phyloP scores from a whole-genome alignment of 2,888 invertebrate species.

The Carabus problematicus region DNA sequence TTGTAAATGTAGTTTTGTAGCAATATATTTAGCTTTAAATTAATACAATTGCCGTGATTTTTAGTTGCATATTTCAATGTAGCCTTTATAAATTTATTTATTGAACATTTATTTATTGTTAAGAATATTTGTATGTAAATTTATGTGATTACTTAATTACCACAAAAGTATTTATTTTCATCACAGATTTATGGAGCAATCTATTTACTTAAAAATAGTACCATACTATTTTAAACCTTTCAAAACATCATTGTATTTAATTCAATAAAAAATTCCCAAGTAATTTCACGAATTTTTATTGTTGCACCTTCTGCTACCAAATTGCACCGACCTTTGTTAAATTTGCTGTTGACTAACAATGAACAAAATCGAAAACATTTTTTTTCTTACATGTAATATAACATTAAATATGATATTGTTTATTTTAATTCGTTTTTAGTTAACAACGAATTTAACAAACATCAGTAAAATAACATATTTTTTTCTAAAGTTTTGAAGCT shows the following conservation, averaged over 20 bases:
- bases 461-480: too few species aligned
- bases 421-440: too few species aligned
- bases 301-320: not conserved
- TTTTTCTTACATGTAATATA: too few species aligned
- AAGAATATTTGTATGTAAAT: constrained; percentile 16
- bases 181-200: constrained; percentile 6
- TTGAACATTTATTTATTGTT: constrained; percentile 39
- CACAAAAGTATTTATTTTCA: constrained; percentile 14
- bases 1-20: not conserved
- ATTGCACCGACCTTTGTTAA: too few species aligned
- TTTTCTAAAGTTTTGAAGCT: too few species aligned
- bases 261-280: not conserved
- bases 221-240: too few species aligned
- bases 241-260: constrained; percentile 7
- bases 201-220: constrained; percentile 7
- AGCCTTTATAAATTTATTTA: constrained; percentile 33
- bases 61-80: constrained; percentile 22
- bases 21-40: too few species aligned
- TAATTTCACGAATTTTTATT: too few species aligned
- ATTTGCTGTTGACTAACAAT: too few species aligned
- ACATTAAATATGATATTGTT: too few species aligned
- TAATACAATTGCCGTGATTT: not conserved
- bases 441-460: too few species aligned
- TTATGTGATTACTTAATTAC: constrained; percentile 15
- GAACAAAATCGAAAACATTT: too few species aligned